Base-by-base conservation (phyloP, 2,113 vertebrate genomes). In the Hymenochirus boettgeri region DNA sequence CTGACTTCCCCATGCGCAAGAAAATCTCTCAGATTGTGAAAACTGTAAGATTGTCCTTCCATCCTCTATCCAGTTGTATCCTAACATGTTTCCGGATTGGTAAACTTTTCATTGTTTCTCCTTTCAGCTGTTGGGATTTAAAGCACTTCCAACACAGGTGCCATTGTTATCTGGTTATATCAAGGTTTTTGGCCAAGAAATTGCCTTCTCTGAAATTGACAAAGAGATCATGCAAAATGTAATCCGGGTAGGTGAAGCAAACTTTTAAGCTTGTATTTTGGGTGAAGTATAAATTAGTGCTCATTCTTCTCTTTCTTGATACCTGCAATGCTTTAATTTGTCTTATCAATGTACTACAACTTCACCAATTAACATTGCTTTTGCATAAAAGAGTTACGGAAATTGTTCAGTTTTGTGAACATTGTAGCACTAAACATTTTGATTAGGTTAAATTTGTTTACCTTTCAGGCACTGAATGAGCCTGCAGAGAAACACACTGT, bases 141-240 rank as follows among this genome's bases (percentile, higher is more conserved):
- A 73, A 58, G 67, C 80, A 37, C 17, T 86, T 45, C 80, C 85
- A 35, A 29, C 53, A 37, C 80, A 74, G 62, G 67, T 74, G 4
- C 75, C 85, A 7, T 35, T 90, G 74, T 73, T 77, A 37, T 90
- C 88, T 7, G 35, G 73, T 55, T 88, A 88, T 37, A 0, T 89
- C 12, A 93, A 89, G 74, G 1, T 89, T 12, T 70, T 86, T 24
- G 90, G 89, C 67, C 90, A 93, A 73, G 91, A 93, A 79, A 11
- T 91, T 21, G 74, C 72, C 47, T 93, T 88, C 7, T 17, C 70
- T 52, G 79, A 71, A 57, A 57, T 92, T 69, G 80, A 87, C 59
- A 91, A 87, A 80, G 73, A 76, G 10, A 19, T 74, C 33, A 63
- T 93, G 25, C 76, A 86, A 0, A 31, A 12, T 24, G 11, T 53